Base-by-base conservation (phyloP, 2,797 vertebrate genomes). In the Coluber constrictor region DNA sequence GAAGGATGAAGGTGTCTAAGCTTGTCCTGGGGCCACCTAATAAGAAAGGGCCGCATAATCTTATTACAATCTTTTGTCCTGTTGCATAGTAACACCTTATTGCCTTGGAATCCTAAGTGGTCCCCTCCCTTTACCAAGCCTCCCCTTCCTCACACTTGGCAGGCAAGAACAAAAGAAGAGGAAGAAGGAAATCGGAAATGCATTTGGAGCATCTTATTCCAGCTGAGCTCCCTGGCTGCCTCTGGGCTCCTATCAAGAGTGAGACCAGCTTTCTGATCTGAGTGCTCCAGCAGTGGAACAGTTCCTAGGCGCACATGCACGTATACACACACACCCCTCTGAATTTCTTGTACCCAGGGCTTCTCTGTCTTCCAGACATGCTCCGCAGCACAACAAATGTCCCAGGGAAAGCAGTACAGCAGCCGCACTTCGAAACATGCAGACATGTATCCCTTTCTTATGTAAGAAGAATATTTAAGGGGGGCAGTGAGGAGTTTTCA, bases 1-100 rank as follows among this genome's bases (percentile, higher is more conserved):
- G 7, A 37, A 37, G 16, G 3, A 79, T 4, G 32, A 18, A 27
- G 20, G 2, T 51, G 47, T 23, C 47, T 29, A 29, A 29, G 27
- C 27, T 11, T 55, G 12, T 27, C 47, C 86, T n/a, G 20, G 5
- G 55, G 87, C n/a, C n/a, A 23, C 16, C 56, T 12, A 55, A 32
- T 1, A 5, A 32, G 20, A 32, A 10, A n/a, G 20, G 23, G 54
- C 29, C 10, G 54, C 86, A 23, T 90, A 61, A 94, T 91, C 96
- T 96, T 94, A 94, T 91, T 94, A 95, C 94, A 95, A 94, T 92
- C 91, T 95, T 92, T 95, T 94, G 94, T 93, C 95, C 96, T 96
- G 96, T 97, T 97, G 96, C 95, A 91, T 96, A 97, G 97, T 96
- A 97, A 97, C 96, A 95, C 95, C 55, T 95, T 93, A 96, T 94